Evolutionary conservation across 2,797 vertebrate species (phyloP).

Genomic region (Chaetophractus vellerosus): DNA sequence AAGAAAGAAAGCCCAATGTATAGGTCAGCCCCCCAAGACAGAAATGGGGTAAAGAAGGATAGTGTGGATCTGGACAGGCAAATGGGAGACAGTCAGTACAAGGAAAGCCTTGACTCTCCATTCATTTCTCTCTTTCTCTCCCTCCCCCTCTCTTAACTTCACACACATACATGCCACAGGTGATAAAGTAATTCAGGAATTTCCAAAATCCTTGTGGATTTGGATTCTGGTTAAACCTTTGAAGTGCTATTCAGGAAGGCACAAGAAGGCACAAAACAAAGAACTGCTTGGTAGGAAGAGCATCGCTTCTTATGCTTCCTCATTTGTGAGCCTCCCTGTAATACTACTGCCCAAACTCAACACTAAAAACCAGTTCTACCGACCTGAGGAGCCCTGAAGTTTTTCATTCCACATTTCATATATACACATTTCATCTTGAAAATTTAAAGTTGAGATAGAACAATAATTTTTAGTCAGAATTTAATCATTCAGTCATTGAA

Average conservation of each 20-base stretch:
- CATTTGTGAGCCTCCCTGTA: background rate
- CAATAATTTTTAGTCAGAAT: constrained; percentile 28
- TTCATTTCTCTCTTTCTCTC: background rate
- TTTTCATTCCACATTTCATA: background rate
- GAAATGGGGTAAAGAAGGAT: background rate
- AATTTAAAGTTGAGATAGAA: background rate
- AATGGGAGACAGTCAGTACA: background rate
- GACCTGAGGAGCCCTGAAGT: background rate
- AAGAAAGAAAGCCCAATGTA: background rate
- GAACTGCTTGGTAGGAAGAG: background rate
- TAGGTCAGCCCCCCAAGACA: background rate
- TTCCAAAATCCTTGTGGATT: background rate
- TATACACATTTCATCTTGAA: background rate
- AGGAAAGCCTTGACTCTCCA: background rate
- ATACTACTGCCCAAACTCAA: background rate
- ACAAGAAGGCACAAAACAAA: background rate
- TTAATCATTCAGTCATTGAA: background rate
- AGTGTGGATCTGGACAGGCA: background rate
- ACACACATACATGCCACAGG: background rate
- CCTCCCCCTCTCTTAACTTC: background rate
- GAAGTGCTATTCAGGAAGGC: background rate
- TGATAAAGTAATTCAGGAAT: background rate
- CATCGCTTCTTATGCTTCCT: background rate
- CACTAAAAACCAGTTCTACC: background rate
- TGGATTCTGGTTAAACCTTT: background rate